Evolutionary conservation across 2,888 invertebrate genomes (phyloP), one percentile per base, ranked within the genome.

Genomic region (Actias luna): DNA sequence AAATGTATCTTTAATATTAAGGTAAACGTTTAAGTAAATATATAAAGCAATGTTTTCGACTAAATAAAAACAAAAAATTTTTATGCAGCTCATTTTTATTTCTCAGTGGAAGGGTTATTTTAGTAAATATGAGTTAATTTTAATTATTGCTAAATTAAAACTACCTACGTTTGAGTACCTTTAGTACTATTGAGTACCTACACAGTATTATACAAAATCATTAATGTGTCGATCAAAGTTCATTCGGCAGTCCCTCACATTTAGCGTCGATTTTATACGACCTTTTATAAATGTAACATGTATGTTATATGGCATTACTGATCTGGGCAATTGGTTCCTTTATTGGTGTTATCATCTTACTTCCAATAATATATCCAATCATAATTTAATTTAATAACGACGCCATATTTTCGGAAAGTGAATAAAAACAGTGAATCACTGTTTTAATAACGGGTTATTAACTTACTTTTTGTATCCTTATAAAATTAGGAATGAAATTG

Each of bases 311-410:
- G 50, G 35, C 58, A 42, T 58, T 62, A 62, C 42, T 62, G 61
- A 58, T 58, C 42, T 58, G 29, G 58, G 42, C 31, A 61, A 55
- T 39, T 61, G 63, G 36, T 57, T 64, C 66, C 64, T 69, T 72
- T 68, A 68, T 62, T 65, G 65, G 66, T 67, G 59, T 67, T 69
- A 72, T 62, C 42, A 62, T 71, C 65, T 67, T 69, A 69, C 64
- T 64, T 64, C 64, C 60, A 46, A 77, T 76, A 42, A 42, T 18
- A 72, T 67, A 71, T 29, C 70, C 67, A 73, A 79, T 79, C 76
- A 79, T 76, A 75, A 78, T 79, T 76, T 74, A 73, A 70, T 69
- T 74, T 76, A 71, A 79, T 74, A 66, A 69, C 70, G 62, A 29
- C 64, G 64, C 59, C 65, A 70, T 68, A 74, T 68, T 77, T 79